phyloP scores from a whole-genome alignment of 2,888 invertebrate genomes.

The Portevinia maculata region DNA sequence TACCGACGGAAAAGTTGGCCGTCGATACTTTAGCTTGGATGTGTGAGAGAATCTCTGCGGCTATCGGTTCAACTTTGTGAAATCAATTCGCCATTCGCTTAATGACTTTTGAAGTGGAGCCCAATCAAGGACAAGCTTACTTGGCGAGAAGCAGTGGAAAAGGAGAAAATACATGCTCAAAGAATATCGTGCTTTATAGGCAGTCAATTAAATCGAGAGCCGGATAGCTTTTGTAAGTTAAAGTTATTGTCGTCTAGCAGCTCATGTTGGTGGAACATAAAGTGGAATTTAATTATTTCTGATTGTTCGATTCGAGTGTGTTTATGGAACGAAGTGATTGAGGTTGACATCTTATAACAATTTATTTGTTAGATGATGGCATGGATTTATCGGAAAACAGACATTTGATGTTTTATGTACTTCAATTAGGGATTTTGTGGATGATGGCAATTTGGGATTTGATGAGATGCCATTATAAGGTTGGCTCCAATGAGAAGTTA shows the following conservation, averaged over 20 bases:
- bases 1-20: constrained; percentile 30
- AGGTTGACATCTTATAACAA: constrained; percentile 23
- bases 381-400: too few species aligned
- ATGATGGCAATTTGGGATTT: too few species aligned
- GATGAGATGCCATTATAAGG: too few species aligned
- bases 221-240: neutral
- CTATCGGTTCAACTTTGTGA: constrained; percentile 57
- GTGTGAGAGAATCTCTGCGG: constrained; percentile 42
- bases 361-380: constrained; percentile 22
- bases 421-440: too few species aligned
- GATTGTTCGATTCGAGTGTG: constrained; percentile 9
- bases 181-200: constrained; percentile 19
- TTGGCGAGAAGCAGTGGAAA: constrained; percentile 14
- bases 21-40: neutral
- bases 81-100: constrained; percentile 73
- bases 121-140: constrained; percentile 71
- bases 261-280: constrained; percentile 30
- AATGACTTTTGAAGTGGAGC: constrained; percentile 71
- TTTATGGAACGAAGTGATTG: neutral
- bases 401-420: too few species aligned
- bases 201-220: constrained; percentile 67
- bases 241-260: constrained; percentile 42
- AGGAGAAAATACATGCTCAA: constrained; percentile 4
- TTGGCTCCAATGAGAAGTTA: too few species aligned
- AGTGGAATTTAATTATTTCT: constrained; percentile 57